Conservation (phyloP, 2,113 vertebrate species). For the Anhinga rufa region DNA sequence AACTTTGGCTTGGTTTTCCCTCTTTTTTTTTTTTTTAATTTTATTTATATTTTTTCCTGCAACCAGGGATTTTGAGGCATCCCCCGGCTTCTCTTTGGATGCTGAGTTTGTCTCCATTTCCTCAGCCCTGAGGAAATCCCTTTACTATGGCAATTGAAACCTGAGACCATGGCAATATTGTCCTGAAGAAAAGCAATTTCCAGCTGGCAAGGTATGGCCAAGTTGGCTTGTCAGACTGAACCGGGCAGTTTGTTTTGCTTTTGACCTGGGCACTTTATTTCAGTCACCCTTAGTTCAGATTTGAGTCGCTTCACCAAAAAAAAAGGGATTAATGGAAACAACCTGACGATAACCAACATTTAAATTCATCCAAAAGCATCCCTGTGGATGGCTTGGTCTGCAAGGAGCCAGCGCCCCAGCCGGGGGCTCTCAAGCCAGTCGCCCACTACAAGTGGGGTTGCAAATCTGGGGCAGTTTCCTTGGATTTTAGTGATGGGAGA, state of each 20-base stretch:
- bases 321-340: neutral
- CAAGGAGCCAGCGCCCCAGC: neutral
- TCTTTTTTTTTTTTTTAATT: neutral
- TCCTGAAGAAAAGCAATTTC: neutral
- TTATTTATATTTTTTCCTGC: neutral
- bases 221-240: neutral
- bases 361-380: neutral
- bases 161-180: neutral
- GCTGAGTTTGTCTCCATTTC: neutral
- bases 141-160: neutral
- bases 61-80: neutral
- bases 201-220: neutral
- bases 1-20: conserved; percentile 37
- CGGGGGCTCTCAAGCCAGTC: fast-evolving
- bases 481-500: neutral
- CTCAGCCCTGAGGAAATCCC: neutral
- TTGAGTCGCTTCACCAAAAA: neutral
- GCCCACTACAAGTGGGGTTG: fast-evolving
- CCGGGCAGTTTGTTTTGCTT: neutral
- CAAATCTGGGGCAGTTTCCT: neutral
- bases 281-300: fast-evolving
- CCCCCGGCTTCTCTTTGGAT: neutral
- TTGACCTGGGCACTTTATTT: neutral
- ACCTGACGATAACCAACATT: fast-evolving
- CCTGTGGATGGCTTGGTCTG: neutral